Evolutionary conservation across 2,888 invertebrate species (phyloP), one percentile per base, ranked within the genome.

Genomic region (Plebejus melissa): DNA sequence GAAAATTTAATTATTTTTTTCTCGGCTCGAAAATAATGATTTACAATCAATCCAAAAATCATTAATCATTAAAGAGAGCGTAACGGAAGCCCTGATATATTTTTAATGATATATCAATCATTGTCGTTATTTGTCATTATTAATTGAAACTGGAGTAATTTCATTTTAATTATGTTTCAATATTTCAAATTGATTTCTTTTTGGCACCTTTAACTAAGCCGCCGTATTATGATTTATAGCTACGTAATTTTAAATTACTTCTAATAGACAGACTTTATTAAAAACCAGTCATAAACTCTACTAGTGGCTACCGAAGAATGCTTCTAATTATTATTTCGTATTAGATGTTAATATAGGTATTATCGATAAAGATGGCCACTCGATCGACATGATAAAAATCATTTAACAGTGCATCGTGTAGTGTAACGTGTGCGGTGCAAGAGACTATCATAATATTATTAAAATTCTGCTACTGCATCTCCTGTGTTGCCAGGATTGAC

Each of bases 21-120:
- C 46, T 41, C 13, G 5, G 32, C 36, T 65, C 65, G 65, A 32
- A 65, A 54, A 72, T 72, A 54, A 72, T 50, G 54, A 87, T 86
- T 83, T 80, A 84, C 36, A 65, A 86, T 85, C 79, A 83, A 87
- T 83, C 85, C 82, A 80, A 69, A 72, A 80, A 81, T 84, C 85
- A 90, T 90, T 82, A 87, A 89, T 90, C 90, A 89, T 79, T 82
- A 88, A 83, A 79, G 88, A 80, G 90, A 89, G 88, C 90, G 87
- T 82, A 83, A 87, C 90, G 86, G 90, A 87, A 90, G 90, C 89
- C 76, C 76, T 79, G 78, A 82, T 81, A 78, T 78, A 80, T 82
- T 82, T 81, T 77, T 72, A 77, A 78, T 78, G 72, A 78, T 76
- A 79, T 79, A 87, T 87, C 82, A 80, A 87, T 88, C 86, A 86